Evolutionary conservation across 2,797 vertebrate genomes (phyloP), one percentile per base, ranked within the genome.

Genomic region (Meda fulgida): DNA sequence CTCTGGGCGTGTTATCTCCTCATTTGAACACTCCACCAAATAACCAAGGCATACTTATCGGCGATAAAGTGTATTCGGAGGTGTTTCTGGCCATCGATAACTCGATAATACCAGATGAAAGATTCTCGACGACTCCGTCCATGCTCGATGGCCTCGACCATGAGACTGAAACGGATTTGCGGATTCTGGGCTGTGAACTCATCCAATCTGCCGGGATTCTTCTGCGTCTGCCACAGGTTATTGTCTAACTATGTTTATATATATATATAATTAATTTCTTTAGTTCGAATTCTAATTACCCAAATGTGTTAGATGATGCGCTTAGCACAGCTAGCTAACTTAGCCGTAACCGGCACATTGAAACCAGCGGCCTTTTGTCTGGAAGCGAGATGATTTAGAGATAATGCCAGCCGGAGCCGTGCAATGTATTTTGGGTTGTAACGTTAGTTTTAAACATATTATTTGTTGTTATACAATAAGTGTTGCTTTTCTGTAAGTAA

Each of bases 81-180:
- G 98, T 99, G 21, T 97, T 94, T 76, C 96, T 99, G 10, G 96
- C 97, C 5, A 98, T 99, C 91, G 97, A 99, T 89, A 97, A 97
- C 90, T 99, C 97, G 40, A 95, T 98, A 16, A 96, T 99, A 36
- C 97, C 98, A 8, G 97, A 98, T 91, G 98, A 99, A 89, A 94
- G 96, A 69, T 95, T 99, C 0, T 97, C 96, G 1, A 95, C 97
- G 0, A 97, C 96, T 0, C 96, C 96, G 0, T 96, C 96, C 87
- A 95, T 96, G 95, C 93, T 95, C 88, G 96, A 96, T 85, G 96
- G 96, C 73, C 95, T 96, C 46, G 95, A 96, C 86, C 89, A 95
- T 76, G 91, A 93, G 85, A 93, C 93, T 58, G 96, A 97, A 91
- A 96, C 95, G 0, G 96, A 97, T 90, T 55, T 97, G 81, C 94